Conservation (phyloP, 2,113 vertebrate genomes). For the Megaptera novaeangliae region DNA sequence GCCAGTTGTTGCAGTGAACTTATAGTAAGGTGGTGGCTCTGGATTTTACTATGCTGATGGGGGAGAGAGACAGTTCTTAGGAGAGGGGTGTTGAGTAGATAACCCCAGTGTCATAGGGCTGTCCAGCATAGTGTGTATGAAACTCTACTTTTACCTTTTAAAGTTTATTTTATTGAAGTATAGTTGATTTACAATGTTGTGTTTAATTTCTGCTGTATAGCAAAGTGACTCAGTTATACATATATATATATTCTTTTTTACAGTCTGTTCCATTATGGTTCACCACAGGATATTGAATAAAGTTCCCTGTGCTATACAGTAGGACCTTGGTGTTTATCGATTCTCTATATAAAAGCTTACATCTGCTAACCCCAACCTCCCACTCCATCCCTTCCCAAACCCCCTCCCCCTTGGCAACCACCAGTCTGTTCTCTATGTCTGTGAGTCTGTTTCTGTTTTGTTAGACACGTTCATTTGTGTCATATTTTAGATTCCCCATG, state of each 20-base stretch:
- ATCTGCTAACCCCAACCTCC: neutral
- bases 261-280: neutral
- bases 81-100: neutral
- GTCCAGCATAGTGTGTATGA: neutral
- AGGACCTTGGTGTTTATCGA: neutral
- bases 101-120: neutral
- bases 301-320: neutral
- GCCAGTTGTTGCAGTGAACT: neutral
- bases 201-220: neutral
- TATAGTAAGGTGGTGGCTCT: neutral
- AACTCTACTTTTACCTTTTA: neutral
- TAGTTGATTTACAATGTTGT: neutral
- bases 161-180: neutral
- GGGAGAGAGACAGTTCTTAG: neutral
- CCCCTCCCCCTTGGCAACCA: neutral
- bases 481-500: neutral
- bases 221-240: neutral
- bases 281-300: neutral
- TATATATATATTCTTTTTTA: too few species aligned
- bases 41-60: neutral
- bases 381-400: neutral
- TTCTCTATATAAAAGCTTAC: neutral
- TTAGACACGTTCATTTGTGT: neutral
- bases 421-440: neutral
- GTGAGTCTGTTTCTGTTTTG: neutral